Conservation (phyloP, 2,113 vertebrate species). For the Nannospalax galili region DNA sequence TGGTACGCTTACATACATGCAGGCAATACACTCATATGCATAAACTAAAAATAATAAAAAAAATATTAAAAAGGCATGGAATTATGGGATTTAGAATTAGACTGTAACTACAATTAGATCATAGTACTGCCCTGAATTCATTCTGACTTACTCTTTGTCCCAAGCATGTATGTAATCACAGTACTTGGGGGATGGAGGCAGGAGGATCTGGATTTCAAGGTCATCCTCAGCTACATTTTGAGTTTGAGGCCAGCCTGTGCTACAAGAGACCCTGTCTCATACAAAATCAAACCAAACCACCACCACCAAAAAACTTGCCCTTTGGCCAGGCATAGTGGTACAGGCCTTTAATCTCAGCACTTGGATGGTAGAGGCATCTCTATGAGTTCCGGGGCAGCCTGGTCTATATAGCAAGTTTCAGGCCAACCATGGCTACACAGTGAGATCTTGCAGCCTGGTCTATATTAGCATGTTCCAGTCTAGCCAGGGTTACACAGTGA, state of each 20-base stretch:
- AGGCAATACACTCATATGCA: too few relatives aligned
- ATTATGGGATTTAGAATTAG: not conserved
- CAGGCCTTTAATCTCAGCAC: too few relatives aligned
- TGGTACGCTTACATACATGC: too few relatives aligned
- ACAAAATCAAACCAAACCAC: not conserved
- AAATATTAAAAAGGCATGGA: not conserved
- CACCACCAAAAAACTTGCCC: not conserved
- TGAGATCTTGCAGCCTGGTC: not conserved
- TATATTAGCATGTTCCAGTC: not conserved
- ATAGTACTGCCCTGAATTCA: not conserved
- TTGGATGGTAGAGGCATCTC: too few relatives aligned
- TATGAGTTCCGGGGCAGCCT: too few relatives aligned
- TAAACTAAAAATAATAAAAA: too few relatives aligned
- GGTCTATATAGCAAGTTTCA: too few relatives aligned
- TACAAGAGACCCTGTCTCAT: not conserved
- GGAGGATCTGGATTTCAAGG: not conserved
- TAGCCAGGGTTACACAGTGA: not conserved
- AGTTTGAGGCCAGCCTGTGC: too few relatives aligned
- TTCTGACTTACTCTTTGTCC: not conserved
- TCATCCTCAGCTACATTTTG: not conserved
- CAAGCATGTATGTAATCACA: not conserved
- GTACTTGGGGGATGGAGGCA: too few relatives aligned
- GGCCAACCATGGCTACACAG: not conserved
- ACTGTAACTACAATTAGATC: not conserved
- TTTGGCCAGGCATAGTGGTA: not conserved